These are phyloP conservation scores for Bolborhynchus lineola DNA, from an alignment of 2,113 vertebrate species.

Conservation along the genomic window DNA sequence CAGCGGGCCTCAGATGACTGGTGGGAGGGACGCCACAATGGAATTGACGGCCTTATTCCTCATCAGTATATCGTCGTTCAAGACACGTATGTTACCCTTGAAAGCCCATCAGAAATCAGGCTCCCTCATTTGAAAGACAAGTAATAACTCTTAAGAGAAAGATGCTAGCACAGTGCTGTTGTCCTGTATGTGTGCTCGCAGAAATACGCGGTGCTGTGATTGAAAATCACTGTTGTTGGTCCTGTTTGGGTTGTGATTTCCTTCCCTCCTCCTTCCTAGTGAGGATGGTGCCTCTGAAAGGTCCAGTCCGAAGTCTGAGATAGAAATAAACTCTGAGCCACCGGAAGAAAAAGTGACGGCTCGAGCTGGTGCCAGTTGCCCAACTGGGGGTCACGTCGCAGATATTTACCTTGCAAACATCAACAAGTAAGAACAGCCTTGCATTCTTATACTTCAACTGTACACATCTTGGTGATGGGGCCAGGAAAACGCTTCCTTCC, in stretches of 20 bases:
- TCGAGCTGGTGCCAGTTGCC: constrained; percentile 88
- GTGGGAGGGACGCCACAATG: constrained; percentile 95
- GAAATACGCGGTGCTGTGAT: not conserved
- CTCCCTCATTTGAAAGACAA: fast-evolving
- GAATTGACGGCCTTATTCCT: constrained; percentile 88
- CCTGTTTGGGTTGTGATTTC: constrained; percentile 40
- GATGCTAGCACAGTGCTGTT: not conserved
- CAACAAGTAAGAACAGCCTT: constrained; percentile 88
- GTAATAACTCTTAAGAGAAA: not conserved
- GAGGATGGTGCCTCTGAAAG: constrained; percentile 84
- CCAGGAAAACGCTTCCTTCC: not conserved
- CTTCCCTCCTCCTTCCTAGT: constrained; percentile 73
- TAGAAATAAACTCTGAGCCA: constrained; percentile 84
- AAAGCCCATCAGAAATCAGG: not conserved
- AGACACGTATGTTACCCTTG: constrained; percentile 83
- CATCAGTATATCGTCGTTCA: constrained; percentile 96
- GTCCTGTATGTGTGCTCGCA: not conserved
- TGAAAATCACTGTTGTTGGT: not conserved
- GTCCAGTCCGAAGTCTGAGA: constrained; percentile 91
- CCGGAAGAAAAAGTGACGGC: constrained; percentile 92
- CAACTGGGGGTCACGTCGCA: constrained; percentile 93
- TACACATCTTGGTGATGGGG: not conserved
- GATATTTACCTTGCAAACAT: constrained; percentile 98
- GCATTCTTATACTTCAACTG: not conserved
- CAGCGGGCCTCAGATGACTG: constrained; percentile 92